These are phyloP conservation scores for Platorchestia sp. DNA, from an alignment of 1,140 invertebrate species.

Conservation along the genomic window DNA sequence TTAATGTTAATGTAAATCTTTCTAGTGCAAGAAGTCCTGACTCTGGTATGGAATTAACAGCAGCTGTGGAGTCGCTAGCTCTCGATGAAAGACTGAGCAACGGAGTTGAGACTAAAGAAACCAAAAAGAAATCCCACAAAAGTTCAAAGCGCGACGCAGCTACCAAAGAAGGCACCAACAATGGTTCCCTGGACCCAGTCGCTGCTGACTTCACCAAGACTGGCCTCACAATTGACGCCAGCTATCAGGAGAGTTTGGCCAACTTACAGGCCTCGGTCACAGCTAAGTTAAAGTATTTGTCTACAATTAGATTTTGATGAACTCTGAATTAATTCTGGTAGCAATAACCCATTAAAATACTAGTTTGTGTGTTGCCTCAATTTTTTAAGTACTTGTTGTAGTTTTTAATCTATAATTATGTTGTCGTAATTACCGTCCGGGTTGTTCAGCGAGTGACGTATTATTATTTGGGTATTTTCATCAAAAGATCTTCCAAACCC, in stretches of 20 bases:
- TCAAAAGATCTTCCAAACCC: background rate
- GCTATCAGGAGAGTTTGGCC: conserved; percentile 19
- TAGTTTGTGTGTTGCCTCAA: conserved; percentile 22
- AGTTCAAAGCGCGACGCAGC: background rate
- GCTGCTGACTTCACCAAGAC: background rate
- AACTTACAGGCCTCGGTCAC: conserved; percentile 15
- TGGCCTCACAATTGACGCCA: conserved; percentile 32
- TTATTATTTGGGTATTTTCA: background rate
- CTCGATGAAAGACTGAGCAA: conserved; percentile 20
- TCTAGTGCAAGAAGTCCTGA: background rate
- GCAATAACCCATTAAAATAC: background rate
- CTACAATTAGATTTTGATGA: conserved; percentile 35
- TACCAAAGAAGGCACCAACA: background rate
- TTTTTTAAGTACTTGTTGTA: background rate
- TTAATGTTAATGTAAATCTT: conserved; percentile 8
- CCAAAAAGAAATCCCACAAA: background rate
- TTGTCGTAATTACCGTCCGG: background rate
- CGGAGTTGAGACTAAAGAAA: background rate
- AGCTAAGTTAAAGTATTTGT: conserved; percentile 36
- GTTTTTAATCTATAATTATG: background rate
- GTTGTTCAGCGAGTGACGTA: background rate
- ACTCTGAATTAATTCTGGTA: background rate
- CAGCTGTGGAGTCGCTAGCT: background rate
- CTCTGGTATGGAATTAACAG: background rate
- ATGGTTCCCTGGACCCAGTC: conserved; percentile 17